phyloP scores from a whole-genome alignment of 2,888 invertebrate genomes.

The Protonemura montana region DNA sequence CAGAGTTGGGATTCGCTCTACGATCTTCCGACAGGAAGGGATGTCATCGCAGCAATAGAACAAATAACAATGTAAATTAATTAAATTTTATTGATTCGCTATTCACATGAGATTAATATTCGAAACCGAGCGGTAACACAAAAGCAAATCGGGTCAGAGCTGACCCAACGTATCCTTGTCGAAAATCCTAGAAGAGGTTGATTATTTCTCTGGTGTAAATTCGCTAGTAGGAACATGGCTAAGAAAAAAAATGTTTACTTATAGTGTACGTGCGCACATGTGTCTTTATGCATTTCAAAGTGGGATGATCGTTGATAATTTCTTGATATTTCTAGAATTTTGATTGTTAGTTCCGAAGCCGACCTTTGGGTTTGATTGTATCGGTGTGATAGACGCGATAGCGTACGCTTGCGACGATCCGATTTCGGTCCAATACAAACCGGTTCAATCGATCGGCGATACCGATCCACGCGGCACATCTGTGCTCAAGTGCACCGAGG shows the following conservation, averaged over 20 bases:
- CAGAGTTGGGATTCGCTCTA: not conserved
- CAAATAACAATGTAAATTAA: not conserved
- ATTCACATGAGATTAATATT: too few species aligned
- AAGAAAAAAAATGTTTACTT: not conserved
- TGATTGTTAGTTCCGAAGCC: not conserved
- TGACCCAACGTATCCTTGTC: too few species aligned
- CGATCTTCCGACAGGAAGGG: not conserved
- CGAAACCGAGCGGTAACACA: too few species aligned
- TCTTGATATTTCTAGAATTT: not conserved
- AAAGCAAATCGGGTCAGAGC: too few species aligned
- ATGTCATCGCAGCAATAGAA: not conserved
- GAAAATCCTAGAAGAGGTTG: too few species aligned
- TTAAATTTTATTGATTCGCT: not conserved
- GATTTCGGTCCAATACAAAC: not conserved
- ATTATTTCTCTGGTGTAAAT: too few species aligned
- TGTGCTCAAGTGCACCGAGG: not conserved
- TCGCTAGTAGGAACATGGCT: too few species aligned
- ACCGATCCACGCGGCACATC: not conserved
- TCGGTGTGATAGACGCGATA: not conserved
- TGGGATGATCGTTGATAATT: not conserved
- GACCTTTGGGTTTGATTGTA: not conserved
- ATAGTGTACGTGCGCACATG: not conserved
- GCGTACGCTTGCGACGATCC: not conserved
- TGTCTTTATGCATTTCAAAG: not conserved
- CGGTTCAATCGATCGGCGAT: not conserved